Percentiles rank a stretch among this genome's conserved stretches.
Evolutionary conservation across 2,888 invertebrate species (phyloP).

Genomic region (Strigamia crassipes): DNA sequence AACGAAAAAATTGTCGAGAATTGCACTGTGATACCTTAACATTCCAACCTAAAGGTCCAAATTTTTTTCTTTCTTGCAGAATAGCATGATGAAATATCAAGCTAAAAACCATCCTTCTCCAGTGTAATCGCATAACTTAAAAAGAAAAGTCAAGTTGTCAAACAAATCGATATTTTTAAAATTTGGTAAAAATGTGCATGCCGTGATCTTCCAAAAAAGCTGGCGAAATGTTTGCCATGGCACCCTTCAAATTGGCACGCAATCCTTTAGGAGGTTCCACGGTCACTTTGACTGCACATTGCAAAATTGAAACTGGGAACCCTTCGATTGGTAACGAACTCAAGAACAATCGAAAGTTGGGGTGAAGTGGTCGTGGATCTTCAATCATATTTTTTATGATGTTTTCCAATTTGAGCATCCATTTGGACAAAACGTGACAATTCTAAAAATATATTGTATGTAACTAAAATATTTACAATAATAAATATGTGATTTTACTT

Average conservation of each 20-base stretch:
- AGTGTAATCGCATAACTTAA: conserved; percentile 55
- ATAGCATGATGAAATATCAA: conserved; percentile 61
- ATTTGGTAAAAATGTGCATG: conserved; percentile 57
- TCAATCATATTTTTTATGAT: conserved; percentile 58
- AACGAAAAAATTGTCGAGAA: too few species aligned
- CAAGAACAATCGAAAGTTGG: conserved; percentile 59
- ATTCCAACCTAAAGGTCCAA: conserved; percentile 62
- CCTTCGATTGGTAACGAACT: conserved; percentile 60
- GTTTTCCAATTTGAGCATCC: conserved; percentile 60
- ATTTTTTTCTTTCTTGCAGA: conserved; percentile 61
- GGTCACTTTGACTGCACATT: conserved; percentile 62
- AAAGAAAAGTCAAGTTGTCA: conserved; percentile 19
- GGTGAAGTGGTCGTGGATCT: conserved; percentile 56
- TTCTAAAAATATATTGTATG: conserved; percentile 55
- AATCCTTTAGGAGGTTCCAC: conserved; percentile 62
- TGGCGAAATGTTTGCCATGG: conserved; percentile 78
- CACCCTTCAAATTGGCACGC: conserved; percentile 76
- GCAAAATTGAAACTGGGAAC: conserved; percentile 60
- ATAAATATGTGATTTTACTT: conserved; percentile 54
- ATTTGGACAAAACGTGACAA: conserved; percentile 60
- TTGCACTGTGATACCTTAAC: conserved; percentile 57
- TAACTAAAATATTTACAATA: too few species aligned
- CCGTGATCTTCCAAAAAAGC: conserved; percentile 82
- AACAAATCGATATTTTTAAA: not conserved
- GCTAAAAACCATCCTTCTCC: conserved; percentile 59